Conservation (phyloP, 2,113 vertebrate species). For the Hydropotes inermis region DNA sequence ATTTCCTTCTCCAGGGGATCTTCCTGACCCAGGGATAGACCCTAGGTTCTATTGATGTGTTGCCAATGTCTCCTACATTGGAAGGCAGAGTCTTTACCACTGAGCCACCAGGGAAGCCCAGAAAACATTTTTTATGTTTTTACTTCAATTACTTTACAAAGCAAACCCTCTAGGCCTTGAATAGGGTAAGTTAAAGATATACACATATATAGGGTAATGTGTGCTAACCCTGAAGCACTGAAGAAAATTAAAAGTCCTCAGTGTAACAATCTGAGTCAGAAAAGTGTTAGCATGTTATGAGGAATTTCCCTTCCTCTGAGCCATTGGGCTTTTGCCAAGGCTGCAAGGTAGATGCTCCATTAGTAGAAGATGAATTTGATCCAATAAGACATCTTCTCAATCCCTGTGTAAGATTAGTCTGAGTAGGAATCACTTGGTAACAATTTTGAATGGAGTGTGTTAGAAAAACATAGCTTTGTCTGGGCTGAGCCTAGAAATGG, state of each 20-base stretch:
- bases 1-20: not conserved
- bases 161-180: not conserved
- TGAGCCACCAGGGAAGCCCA: not conserved
- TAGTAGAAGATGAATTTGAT: constrained; percentile 53
- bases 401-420: constrained; percentile 35
- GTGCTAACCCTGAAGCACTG: constrained; percentile 20
- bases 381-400: not conserved
- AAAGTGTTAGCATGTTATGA: constrained; percentile 22
- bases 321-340: constrained; percentile 43
- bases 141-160: constrained; percentile 14
- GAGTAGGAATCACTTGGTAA: constrained; percentile 69
- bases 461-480: constrained; percentile 69
- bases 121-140: not conserved
- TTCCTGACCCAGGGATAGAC: not conserved
- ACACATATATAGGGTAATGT: not conserved
- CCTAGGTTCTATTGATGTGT: not conserved
- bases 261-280: constrained; percentile 14
- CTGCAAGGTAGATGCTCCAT: constrained; percentile 28
- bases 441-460: constrained; percentile 63
- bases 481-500: constrained; percentile 67
- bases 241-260: constrained; percentile 18
- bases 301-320: constrained; percentile 42
- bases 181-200: not conserved
- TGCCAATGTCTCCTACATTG: not conserved
- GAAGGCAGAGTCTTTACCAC: not conserved